phyloP scores from a whole-genome alignment of 2,113 vertebrate genomes.

The Xyliphius kryptos region DNA sequence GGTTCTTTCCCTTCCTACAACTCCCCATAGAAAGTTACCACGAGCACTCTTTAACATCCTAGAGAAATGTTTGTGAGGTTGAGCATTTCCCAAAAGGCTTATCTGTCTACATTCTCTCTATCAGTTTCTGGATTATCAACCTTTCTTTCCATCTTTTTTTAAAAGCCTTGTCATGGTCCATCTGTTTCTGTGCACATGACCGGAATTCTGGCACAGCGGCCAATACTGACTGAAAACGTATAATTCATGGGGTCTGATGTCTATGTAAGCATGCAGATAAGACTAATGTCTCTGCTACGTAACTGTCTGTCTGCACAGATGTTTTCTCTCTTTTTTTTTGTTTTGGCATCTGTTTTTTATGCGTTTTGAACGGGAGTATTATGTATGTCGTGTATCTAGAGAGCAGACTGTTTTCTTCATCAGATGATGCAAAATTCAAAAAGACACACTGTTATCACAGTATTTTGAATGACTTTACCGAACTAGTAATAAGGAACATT shows the following conservation, averaged over 20 bases:
- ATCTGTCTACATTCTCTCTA: slow-evolving; percentile 5
- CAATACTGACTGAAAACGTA: slow-evolving; percentile 36
- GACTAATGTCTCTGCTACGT: slow-evolving; percentile 35
- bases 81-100: slow-evolving; percentile 15
- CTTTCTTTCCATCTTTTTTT: slow-evolving; percentile 9
- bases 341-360: slow-evolving; percentile 32
- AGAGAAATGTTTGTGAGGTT: slow-evolving; percentile 3
- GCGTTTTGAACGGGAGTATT: slow-evolving; percentile 27
- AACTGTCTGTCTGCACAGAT: slow-evolving; percentile 33
- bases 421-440: slow-evolving; percentile 42
- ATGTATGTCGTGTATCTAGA: slow-evolving; percentile 24
- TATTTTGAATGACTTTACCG: slow-evolving; percentile 3
- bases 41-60: slow-evolving; percentile 4
- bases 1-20: neutral
- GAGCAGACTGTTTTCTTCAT: slow-evolving; percentile 34
- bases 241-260: slow-evolving; percentile 36
- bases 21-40: neutral
- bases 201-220: slow-evolving; percentile 24
- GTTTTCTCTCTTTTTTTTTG: slow-evolving; percentile 31
- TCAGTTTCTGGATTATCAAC: slow-evolving; percentile 5
- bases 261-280: slow-evolving; percentile 37
- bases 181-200: slow-evolving; percentile 32
- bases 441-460: slow-evolving; percentile 23
- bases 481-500: neutral
- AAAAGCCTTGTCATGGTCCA: slow-evolving; percentile 25